Evolutionary conservation across 2,113 vertebrate species (phyloP).

Genomic region (Corydoras sp.): DNA sequence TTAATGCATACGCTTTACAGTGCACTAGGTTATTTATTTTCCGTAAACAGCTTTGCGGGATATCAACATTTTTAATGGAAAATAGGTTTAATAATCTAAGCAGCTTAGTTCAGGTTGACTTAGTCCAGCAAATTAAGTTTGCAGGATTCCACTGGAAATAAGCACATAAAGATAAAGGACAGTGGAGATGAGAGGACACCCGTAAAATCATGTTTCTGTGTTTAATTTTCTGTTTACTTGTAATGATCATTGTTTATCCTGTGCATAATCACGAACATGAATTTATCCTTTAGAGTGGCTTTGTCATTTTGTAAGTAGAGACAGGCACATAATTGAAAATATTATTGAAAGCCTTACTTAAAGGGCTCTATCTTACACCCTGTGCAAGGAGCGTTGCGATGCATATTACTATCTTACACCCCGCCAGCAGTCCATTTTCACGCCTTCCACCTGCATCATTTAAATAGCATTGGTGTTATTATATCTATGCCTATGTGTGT

Average conservation of each 20-base stretch:
- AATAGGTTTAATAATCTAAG: slow-evolving; percentile 74
- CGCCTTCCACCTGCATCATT: too few relatives aligned
- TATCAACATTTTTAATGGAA: slow-evolving; percentile 72
- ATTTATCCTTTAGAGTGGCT: not conserved
- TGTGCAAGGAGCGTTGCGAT: too few relatives aligned
- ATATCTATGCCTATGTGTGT: too few relatives aligned
- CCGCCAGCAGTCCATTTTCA: too few relatives aligned
- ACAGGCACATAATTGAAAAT: too few relatives aligned
- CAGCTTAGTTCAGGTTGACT: slow-evolving; percentile 73
- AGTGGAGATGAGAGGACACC: slow-evolving; percentile 35
- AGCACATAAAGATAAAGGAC: slow-evolving; percentile 42
- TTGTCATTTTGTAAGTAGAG: slow-evolving; percentile 5
- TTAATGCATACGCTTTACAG: slow-evolving; percentile 58
- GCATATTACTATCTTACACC: too few relatives aligned
- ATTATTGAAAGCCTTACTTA: too few relatives aligned
- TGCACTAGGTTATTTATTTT: slow-evolving; percentile 60
- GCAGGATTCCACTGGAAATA: slow-evolving; percentile 70
- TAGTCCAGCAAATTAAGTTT: slow-evolving; percentile 71
- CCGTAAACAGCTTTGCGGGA: slow-evolving; percentile 70
- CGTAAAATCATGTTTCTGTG: slow-evolving; percentile 32
- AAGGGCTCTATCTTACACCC: too few relatives aligned
- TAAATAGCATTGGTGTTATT: too few relatives aligned
- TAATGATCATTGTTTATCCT: slow-evolving; percentile 27
- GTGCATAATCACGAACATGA: slow-evolving; percentile 37
- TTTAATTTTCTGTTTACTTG: slow-evolving; percentile 36